phyloP scores from a whole-genome alignment of 2,797 vertebrate species.

The Buphagus erythrorhynchus region DNA sequence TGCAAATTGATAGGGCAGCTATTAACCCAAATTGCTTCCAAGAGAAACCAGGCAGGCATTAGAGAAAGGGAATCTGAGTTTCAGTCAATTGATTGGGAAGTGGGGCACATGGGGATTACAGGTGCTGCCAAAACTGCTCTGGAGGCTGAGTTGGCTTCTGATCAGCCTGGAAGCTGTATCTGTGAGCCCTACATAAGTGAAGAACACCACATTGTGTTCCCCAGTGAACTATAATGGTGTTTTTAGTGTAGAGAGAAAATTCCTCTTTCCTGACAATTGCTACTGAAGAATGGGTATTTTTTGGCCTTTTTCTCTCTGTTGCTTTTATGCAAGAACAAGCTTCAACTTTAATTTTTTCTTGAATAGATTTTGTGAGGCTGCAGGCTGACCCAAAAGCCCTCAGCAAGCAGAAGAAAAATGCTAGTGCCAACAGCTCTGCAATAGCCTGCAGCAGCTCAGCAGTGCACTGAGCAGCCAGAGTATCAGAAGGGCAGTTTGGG shows the following conservation, averaged over 20 bases:
- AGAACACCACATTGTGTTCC: neutral
- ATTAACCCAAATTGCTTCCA: neutral
- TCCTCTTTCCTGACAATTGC: neutral
- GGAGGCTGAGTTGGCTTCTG: neutral
- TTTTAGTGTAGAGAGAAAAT: neutral
- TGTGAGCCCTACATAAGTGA: neutral
- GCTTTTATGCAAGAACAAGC: neutral
- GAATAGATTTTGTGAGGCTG: slow-evolving; percentile 15
- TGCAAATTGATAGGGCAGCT: neutral
- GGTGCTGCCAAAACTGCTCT: neutral
- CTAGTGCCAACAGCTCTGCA: slow-evolving; percentile 25
- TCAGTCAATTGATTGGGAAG: neutral
- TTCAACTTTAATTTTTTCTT: slow-evolving; percentile 12
- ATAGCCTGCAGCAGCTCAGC: slow-evolving; percentile 3
- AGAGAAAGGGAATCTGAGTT: neutral
- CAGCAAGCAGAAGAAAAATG: slow-evolving; percentile 43
- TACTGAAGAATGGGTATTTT: neutral
- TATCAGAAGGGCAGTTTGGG: neutral
- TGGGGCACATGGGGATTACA: neutral
- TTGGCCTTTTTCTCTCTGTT: neutral
- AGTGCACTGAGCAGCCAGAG: neutral
- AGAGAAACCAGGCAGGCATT: neutral
- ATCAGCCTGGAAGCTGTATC: neutral
- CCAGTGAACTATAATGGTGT: neutral
- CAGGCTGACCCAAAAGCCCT: slow-evolving; percentile 26